phyloP scores from a whole-genome alignment of 2,888 invertebrate species.

The Nemurella pictetii region DNA sequence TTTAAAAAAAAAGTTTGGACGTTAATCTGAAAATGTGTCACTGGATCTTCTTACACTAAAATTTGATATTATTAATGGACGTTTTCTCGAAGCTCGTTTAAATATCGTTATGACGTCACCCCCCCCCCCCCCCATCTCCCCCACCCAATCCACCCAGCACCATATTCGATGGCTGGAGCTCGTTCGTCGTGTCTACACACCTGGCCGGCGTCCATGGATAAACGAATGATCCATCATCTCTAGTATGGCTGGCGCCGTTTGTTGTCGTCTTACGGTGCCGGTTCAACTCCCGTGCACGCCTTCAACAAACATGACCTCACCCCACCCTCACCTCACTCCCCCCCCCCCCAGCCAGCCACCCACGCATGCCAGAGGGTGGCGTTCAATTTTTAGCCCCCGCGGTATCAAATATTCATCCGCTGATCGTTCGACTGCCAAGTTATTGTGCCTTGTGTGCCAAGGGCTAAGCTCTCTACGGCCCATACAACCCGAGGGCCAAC shows the following conservation, averaged over 20 bases:
- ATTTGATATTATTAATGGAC: background rate
- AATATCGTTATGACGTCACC: background rate
- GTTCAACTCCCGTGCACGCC: conserved; percentile 10
- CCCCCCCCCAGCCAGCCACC: background rate
- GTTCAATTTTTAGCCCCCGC: background rate
- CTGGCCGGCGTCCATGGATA: conserved; percentile 6
- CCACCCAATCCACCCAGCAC: background rate
- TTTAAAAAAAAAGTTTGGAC: background rate
- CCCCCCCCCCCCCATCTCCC: background rate
- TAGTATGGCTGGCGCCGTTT: background rate
- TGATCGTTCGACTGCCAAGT: background rate
- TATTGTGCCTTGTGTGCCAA: background rate
- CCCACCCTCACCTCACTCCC: background rate
- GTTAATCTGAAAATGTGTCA: background rate
- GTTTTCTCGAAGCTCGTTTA: background rate
- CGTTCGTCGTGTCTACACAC: background rate
- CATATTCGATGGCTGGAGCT: background rate
- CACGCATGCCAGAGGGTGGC: background rate
- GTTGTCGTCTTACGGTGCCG: conserved; percentile 4
- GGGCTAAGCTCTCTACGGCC: too few relatives aligned
- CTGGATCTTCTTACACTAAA: background rate
- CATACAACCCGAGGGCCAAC: too few relatives aligned
- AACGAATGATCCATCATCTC: conserved; percentile 27
- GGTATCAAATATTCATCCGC: background rate
- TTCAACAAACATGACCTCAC: background rate